Evolutionary conservation across 2,888 invertebrate genomes (phyloP).

Genomic region (Campoletis raptor): DNA sequence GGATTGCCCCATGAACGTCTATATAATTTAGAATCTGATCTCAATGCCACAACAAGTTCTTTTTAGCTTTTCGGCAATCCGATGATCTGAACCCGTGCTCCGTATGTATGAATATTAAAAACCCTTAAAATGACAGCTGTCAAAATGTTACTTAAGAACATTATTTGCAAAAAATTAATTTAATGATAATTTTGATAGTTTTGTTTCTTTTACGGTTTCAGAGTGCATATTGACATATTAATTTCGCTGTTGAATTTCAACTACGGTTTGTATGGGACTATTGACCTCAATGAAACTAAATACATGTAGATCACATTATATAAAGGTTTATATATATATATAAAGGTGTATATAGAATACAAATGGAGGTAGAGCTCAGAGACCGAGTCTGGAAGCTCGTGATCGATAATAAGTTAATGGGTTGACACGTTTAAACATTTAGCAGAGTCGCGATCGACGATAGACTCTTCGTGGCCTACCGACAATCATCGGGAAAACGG

Average conservation of each 20-base stretch:
- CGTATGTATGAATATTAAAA: too few species aligned
- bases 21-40: neutral
- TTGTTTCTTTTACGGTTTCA: neutral
- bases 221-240: neutral
- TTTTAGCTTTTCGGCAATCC: neutral
- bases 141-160: too few species aligned
- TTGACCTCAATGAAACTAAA: conserved; percentile 43
- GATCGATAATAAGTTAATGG: conserved; percentile 77
- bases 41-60: neutral
- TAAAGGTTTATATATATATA: conserved; percentile 20
- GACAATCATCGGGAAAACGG: conserved; percentile 8
- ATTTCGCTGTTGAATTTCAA: neutral
- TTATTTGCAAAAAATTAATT: too few species aligned
- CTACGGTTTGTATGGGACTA: conserved; percentile 17
- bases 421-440: conserved; percentile 71
- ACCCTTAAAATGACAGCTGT: too few species aligned
- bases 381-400: conserved; percentile 65
- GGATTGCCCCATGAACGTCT: neutral
- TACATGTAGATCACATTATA: neutral
- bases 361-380: neutral
- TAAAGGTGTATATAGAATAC: conserved; percentile 12
- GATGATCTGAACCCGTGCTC: too few species aligned
- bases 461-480: conserved; percentile 22
- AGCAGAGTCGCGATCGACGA: conserved; percentile 52
- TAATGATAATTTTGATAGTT: too few species aligned